Conservation (phyloP, 1,140 invertebrate genomes). For the Penaeus japonicus region DNA sequence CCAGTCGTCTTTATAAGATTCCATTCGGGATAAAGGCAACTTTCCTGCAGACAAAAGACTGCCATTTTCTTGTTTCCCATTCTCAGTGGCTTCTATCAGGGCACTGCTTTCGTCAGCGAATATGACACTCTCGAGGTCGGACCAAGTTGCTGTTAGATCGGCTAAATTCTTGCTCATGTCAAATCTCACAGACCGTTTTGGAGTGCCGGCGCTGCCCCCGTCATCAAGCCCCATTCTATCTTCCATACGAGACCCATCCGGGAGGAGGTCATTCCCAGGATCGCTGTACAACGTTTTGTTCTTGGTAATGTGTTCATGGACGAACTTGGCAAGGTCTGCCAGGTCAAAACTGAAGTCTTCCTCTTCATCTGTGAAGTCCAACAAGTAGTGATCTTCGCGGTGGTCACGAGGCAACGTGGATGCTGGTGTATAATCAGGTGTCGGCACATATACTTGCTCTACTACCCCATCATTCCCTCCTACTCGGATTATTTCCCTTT, state of each 20-base stretch:
- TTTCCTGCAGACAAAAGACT: neutral
- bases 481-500: conserved; percentile 39
- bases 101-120: conserved; percentile 60
- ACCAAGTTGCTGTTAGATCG: conserved; percentile 59
- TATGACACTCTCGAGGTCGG: conserved; percentile 62
- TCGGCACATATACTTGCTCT: conserved; percentile 53
- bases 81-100: conserved; percentile 26
- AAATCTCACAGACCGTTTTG: conserved; percentile 48
- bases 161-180: conserved; percentile 46
- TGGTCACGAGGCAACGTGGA: conserved; percentile 46
- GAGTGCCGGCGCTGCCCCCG: conserved; percentile 4
- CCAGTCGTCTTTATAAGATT: conserved; percentile 61
- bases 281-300: conserved; percentile 31
- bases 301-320: conserved; percentile 40
- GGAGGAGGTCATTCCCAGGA: conserved; percentile 4
- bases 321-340: conserved; percentile 47
- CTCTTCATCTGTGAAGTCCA: neutral
- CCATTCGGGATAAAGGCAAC: conserved; percentile 59
- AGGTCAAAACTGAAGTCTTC: conserved; percentile 48
- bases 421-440: conserved; percentile 58
- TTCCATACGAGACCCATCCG: neutral
- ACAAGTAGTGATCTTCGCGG: neutral
- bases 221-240: no score
- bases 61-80: neutral
- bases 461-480: conserved; percentile 25